Conservation (phyloP, 2,113 vertebrate species). For the Puma concolor region DNA sequence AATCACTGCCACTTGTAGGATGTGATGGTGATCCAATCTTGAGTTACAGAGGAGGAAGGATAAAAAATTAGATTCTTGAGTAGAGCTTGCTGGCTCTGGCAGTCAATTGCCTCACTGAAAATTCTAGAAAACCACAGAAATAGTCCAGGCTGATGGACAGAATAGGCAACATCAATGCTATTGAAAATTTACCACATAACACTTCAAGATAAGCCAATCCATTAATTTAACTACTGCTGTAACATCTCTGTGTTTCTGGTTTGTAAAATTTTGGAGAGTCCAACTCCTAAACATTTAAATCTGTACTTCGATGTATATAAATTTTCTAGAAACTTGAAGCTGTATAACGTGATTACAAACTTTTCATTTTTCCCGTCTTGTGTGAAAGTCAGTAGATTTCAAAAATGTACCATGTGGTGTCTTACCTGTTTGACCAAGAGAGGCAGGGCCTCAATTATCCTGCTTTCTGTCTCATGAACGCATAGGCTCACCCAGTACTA, state of each 20-base stretch:
- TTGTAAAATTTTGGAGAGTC: not conserved
- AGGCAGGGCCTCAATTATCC: accelerated
- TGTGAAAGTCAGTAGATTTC: not conserved
- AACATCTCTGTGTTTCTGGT: not conserved
- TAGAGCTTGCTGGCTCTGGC: not conserved
- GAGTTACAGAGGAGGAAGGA: not conserved
- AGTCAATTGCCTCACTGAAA: not conserved
- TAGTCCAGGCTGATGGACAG: not conserved
- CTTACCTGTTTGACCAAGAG: not conserved
- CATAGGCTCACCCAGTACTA: accelerated
- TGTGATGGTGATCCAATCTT: not conserved
- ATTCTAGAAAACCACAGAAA: not conserved
- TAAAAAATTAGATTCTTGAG: not conserved
- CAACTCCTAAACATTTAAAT: not conserved
- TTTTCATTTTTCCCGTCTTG: not conserved
- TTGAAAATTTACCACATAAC: not conserved
- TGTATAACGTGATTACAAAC: not conserved
- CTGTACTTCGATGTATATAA: not conserved
- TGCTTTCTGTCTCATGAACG: accelerated
- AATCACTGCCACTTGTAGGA: not conserved
- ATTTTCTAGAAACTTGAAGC: constrained; percentile 17
- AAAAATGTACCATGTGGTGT: not conserved
- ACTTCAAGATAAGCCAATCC: not conserved
- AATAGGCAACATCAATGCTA: no score
- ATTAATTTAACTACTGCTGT: not conserved